phyloP scores from a whole-genome alignment of 2,797 vertebrate genomes.

The Telmatherina bonti region DNA sequence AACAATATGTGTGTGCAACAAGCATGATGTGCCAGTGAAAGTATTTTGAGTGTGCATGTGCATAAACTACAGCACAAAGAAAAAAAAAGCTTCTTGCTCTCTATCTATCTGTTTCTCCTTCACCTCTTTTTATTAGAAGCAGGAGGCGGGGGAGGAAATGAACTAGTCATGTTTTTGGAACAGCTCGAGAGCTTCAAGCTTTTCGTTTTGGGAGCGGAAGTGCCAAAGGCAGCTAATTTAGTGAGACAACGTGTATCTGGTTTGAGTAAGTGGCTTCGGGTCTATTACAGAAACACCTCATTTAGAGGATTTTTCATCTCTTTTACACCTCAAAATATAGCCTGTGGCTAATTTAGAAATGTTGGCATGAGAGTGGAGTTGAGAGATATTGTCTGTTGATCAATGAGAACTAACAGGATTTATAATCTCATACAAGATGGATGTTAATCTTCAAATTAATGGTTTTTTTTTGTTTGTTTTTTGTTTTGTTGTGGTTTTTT shows the following conservation, averaged over 20 bases:
- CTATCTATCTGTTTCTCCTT: conserved; percentile 40
- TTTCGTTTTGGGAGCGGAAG: conserved; percentile 74
- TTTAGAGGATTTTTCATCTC: background rate
- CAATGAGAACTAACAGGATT: background rate
- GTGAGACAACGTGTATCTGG: conserved; percentile 61
- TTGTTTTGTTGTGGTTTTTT: too few species aligned
- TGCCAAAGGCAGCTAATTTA: conserved; percentile 69
- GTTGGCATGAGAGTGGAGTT: background rate
- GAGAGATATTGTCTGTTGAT: background rate
- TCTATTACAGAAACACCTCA: conserved; percentile 40
- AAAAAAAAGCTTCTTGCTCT: conserved; percentile 29
- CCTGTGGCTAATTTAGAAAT: background rate
- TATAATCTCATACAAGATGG: background rate
- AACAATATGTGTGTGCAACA: conserved; percentile 13
- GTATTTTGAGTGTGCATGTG: conserved; percentile 23
- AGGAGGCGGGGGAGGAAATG: conserved; percentile 74
- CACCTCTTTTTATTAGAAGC: conserved; percentile 74
- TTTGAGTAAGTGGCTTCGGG: conserved; percentile 50
- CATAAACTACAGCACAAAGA: background rate
- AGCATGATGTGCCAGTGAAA: conserved; percentile 13
- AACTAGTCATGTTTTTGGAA: conserved; percentile 74
- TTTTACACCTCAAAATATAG: background rate
- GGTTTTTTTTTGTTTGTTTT: conserved; percentile 2
- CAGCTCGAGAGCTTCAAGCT: conserved; percentile 62
- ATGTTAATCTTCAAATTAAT: conserved; percentile 1